These are phyloP conservation scores for Adela reaumurella DNA, from an alignment of 2,888 invertebrate species.

Conservation along the genomic window DNA sequence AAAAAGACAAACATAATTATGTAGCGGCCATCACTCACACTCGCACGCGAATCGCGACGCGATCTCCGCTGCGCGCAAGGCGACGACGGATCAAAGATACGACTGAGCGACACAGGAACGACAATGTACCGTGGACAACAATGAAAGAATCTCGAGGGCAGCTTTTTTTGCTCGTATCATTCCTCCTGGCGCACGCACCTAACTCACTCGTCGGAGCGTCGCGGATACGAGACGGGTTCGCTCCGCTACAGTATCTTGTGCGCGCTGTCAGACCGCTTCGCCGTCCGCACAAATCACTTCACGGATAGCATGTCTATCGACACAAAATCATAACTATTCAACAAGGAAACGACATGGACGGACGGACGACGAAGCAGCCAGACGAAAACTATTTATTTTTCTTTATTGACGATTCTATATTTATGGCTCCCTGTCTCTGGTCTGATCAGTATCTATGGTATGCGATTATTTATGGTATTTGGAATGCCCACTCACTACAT, in stretches of 20 bases:
- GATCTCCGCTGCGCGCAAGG: background rate
- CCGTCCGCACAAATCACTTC: background rate
- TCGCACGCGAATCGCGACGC: background rate
- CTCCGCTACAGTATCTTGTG: background rate
- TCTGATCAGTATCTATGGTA: too few relatives aligned
- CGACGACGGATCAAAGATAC: too few relatives aligned
- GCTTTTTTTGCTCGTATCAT: conserved; percentile 10
- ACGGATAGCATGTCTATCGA: background rate
- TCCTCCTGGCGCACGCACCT: conserved; percentile 8
- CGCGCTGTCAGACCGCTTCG: background rate
- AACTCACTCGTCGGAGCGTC: conserved; percentile 1
- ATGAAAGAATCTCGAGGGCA: conserved; percentile 10
- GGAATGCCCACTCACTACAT: too few relatives aligned
- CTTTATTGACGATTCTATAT: background rate
- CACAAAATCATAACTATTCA: background rate
- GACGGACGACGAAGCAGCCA: background rate
- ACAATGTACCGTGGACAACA: conserved; percentile 3
- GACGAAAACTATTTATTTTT: background rate
- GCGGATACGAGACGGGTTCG: background rate
- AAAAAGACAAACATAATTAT: conserved; percentile 7
- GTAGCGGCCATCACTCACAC: conserved; percentile 1
- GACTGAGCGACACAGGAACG: background rate
- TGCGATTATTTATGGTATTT: too few relatives aligned
- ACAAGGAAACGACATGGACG: background rate
- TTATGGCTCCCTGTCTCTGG: too few relatives aligned